Evolutionary conservation across 2,888 invertebrate species (phyloP), one percentile per base, ranked within the genome.

Genomic region (Pseudococcus jackbeardsleyi): DNA sequence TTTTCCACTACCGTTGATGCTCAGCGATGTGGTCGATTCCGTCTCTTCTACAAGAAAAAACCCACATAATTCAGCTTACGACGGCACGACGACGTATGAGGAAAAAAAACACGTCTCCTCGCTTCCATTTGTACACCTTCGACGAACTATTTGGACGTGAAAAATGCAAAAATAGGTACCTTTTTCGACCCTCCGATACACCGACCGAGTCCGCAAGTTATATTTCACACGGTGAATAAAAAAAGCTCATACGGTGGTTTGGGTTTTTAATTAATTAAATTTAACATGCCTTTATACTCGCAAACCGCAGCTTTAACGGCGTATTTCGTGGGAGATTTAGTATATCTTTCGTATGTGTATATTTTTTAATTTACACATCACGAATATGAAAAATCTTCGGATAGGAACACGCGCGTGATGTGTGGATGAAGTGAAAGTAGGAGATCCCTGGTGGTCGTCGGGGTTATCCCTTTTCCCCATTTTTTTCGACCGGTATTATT

Each of bases 341-440:
- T 8, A 22, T 64, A 22, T 64, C 11, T 64, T 64, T 64, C 12
- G 19, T 19, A 64, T 64, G 19, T 19, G 12, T 22, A 19, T 64
- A 64, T 64, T 64, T 64, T 64, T 64, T 64, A 64, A 64, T 64
- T 64, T 64, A 64, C 64, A 64, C 64, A 64, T 64, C 22, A 64
- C 22, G 22, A 22, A 64, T 11, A 64, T 64, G 8, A 22, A 22
- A 64, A 22, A 64, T n/a, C n/a, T 59, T 59, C 15, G 50, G 50
- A 15, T 12, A 42, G 42, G 42, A 42, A 42, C 6, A 5, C 1
- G 9, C 42, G 42, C 42, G 9, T 9, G 42, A 42, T 42, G 42
- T 42, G 42, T 1, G 9, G 6, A 9, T 42, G 42, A 42, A 5
- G 42, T 42, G 7, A 42, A 8, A 42, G 6, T 42, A 9, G 42